Evolutionary conservation across 2,888 invertebrate species (phyloP), one percentile per base, ranked within the genome.

Genomic region (Netelia virgata): DNA sequence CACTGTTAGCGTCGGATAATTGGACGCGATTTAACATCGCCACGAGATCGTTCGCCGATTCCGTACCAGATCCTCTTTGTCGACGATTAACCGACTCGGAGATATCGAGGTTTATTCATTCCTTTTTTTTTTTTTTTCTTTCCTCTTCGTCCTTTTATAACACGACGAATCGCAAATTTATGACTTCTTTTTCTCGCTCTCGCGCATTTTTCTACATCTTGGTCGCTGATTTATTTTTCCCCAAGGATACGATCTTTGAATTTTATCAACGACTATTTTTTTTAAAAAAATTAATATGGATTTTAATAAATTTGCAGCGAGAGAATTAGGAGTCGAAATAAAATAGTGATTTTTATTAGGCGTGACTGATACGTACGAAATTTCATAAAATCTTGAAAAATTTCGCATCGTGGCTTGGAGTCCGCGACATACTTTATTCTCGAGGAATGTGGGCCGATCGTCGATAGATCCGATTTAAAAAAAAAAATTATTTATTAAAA

Each of bases 1-100:
- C 82, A 70, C 87, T 87, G 88, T 84, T 87, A 86, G 87, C 86
- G 68, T 87, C 88, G 88, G 88, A 90, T 91, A 91, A 91, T 91
- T 91, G 90, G 91, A 89, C 89, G 88, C 89, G 88, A 88, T 86
- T 89, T 88, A 86, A 82, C 83, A 76, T 75, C 70, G 75, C 70
- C 83, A 70, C 70, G 79, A 61, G 41, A 36, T 66, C 74, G 64
- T 23, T 63, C 70, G 78, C 63, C 63, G 70, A 63, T 78, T 64
- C 70, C 36, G 28, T 36, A 36, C n/a, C 36, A 28, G 59, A 18
- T 53, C 11, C 53, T 53, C 63, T 63, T 59, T 28, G 61, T 69
- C 23, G 50, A 14, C 11, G 18, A 18, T 16, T 57, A 18, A 20
- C 64, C 41, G n/a, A 64, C 28, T 16, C 23, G 28, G 8, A 8